Evolutionary conservation across 2,113 vertebrate species (phyloP), one percentile per base, ranked within the genome.

Genomic region (Ctenodactylus gundi): DNA sequence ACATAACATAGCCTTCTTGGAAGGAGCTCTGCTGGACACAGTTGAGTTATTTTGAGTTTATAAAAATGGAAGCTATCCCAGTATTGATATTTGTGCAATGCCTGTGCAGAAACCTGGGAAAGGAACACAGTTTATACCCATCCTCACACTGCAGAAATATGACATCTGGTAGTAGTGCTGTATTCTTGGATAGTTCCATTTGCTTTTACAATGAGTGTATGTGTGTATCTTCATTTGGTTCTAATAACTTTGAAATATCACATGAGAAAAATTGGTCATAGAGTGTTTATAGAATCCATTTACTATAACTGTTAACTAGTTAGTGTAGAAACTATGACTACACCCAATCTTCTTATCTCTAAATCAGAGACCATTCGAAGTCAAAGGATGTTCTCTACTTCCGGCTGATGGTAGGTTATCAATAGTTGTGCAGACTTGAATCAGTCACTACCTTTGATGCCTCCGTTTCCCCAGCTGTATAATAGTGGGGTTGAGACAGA

Each of bases 31-130:
- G 7, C 75, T 78, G 83, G 68, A 55, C 25, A 91, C 41, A 85
- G 60, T 31, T 44, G 68, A 18, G 44, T 93, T 82, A 77, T 90
- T 90, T 68, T 88, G 46, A 96, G 6, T 92, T 95, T 84, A 84
- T 92, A 86, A 67, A 81, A 93, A 58, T 90, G 67, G 46, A 70
- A 88, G 29, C 49, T 86, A 77, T 85, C 91, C 88, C 76, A 67
- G 65, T 75, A 92, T 67, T 94, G 49, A 82, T 90, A 85, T 91
- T 94, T 85, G 77, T 7, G 17, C 55, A 55, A 76, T 81, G 20
- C 88, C 53, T 89, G 6, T 84, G 57, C 51, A 87, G 91, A 55
- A 80, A 89, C 46, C 39, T 90, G 85, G 88, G 80, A 75, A 91
- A 89, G 58, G 86, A 57, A 55, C 58, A 94, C 72, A 94, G 84